Conservation (phyloP, 1,140 invertebrate genomes). For the Panagrolaimus sp. region DNA sequence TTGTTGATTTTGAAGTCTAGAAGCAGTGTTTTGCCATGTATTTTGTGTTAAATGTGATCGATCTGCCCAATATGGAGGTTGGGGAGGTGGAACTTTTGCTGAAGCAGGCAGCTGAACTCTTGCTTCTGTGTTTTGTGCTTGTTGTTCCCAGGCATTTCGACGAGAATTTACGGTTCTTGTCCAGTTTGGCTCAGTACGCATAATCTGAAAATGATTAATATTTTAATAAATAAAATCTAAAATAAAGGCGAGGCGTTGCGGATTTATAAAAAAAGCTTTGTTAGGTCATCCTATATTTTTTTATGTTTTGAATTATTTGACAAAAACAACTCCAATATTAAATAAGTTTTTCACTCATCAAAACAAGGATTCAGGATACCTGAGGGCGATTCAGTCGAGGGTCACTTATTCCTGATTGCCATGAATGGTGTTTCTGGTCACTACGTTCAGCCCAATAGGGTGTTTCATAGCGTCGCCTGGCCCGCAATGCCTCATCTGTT, state of each 20-base stretch:
- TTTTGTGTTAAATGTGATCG: conserved; percentile 5
- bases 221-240: background rate
- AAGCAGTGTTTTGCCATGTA: conserved; percentile 4
- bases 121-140: conserved; percentile 32
- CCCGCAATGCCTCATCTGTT: conserved; percentile 30
- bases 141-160: conserved; percentile 32
- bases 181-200: conserved; percentile 38
- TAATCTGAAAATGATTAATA: conserved; percentile 27
- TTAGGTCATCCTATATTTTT: background rate
- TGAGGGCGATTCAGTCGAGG: conserved; percentile 28
- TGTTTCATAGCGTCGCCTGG: conserved; percentile 20
- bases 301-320: background rate
- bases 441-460: conserved; percentile 29
- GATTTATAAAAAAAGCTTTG: background rate
- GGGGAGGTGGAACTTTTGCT: conserved; percentile 29
- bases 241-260: conserved; percentile 8
- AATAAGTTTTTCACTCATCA: background rate
- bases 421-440: conserved; percentile 31
- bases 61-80: conserved; percentile 31
- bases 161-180: conserved; percentile 29
- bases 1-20: background rate
- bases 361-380: conserved; percentile 19
- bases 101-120: conserved; percentile 28
- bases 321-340: background rate
- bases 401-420: conserved; percentile 27